phyloP scores from a whole-genome alignment of 2,888 invertebrate genomes.

The Biston betularia region DNA sequence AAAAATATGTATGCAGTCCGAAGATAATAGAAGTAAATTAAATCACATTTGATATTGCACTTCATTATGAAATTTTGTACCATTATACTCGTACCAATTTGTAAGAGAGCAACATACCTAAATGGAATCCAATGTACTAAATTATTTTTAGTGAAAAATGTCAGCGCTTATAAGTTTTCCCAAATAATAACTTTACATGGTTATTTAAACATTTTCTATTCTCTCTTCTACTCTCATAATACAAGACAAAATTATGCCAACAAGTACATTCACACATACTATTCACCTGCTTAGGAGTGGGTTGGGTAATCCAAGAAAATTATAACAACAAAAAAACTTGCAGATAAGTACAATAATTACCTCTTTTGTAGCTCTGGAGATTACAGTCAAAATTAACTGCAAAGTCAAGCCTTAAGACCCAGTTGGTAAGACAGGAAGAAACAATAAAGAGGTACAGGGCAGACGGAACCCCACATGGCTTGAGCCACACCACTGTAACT shows the following conservation, averaged over 20 bases:
- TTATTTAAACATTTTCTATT: too few species aligned
- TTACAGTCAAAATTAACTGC: constrained; percentile 17
- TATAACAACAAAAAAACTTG: not conserved
- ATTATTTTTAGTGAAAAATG: too few species aligned
- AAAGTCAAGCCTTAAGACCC: constrained; percentile 23
- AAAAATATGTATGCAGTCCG: too few species aligned
- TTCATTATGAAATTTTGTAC: too few species aligned
- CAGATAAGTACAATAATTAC: constrained; percentile 1
- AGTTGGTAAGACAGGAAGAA: constrained; percentile 6
- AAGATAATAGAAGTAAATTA: too few species aligned
- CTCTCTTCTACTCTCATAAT: too few species aligned
- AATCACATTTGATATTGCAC: too few species aligned
- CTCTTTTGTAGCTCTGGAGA: constrained; percentile 6
- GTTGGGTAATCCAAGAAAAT: not conserved
- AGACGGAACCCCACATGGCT: constrained; percentile 60
- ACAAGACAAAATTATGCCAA: not conserved
- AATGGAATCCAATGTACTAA: too few species aligned
- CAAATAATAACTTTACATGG: too few species aligned
- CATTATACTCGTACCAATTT: too few species aligned
- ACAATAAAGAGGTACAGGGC: constrained; percentile 42
- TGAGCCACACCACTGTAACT: constrained; percentile 51
- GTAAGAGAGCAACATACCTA: too few species aligned
- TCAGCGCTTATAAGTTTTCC: too few species aligned
- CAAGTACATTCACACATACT: not conserved
- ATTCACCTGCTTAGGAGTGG: not conserved